Evolutionary conservation across 53 echinoderm and acorn worm species (phyloP), one percentile per base, ranked within the genome.

Genomic region (Actinopyga echinites): DNA sequence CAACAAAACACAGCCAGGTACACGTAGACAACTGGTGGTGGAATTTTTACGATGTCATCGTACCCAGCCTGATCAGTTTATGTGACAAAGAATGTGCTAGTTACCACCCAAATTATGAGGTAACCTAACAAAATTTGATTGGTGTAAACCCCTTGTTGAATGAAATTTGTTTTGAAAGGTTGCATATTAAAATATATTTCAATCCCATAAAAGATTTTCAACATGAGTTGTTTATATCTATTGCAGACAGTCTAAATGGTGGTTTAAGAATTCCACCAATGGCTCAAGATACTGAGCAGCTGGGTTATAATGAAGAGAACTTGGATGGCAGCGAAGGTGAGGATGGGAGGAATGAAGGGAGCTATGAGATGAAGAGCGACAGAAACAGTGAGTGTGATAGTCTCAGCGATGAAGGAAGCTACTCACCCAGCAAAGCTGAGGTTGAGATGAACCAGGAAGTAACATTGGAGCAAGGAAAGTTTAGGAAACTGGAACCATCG

Each of bases 301-400:
- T 77, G 77, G 94, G 82, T 40, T 91, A 94, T 74, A 94, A 94
- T 30, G 82, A 69, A 23, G 91, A 93, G 65, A 90, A 89, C 57
- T 55, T 95, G 37, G 95, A 95, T 77, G 87, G 83, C 84, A 95
- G 95, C 31, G 95, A 95, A 61, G 95, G 93, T 4, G 95, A 95
- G 56, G 95, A 83, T 32, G 95, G 95, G 20, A 84, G 75, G 33
- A 87, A 79, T 32, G 75, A 91, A 69, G 93, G 91, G 15, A 91
- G 93, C 79, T 95, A 91, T 33, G 84, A 91, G 64, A 71, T 93
- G 69, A 95, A 95, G 82, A 93, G 93, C 60, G 93, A 93, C 26
- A 90, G 89, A 64, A 89, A 93, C 42, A 95, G 95, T 64, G 89
- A 87, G 20, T 89, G 95, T 30, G 95, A 95, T 79, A 95, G 95